A percentile compares a stretch with the other conserved stretches of the same genome.
phyloP scores from a whole-genome alignment of 37 sponge, comb jelly and placozoan species.

The Bolinopsis microptera region DNA sequence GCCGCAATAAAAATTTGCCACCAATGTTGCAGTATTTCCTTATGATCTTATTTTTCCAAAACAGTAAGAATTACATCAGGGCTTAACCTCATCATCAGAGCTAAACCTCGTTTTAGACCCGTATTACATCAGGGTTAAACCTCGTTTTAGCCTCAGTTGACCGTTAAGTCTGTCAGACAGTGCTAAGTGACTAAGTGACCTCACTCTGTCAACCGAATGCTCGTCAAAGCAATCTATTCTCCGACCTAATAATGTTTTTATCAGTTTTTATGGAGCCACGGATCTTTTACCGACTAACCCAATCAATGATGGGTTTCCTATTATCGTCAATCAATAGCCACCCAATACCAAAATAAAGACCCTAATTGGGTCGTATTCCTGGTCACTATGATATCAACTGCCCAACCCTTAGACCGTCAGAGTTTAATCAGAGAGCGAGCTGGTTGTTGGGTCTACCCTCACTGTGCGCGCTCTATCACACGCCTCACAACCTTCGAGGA shows the following conservation, averaged over 20 bases:
- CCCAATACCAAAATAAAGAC: no score
- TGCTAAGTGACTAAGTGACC: not conserved
- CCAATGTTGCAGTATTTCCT: no score
- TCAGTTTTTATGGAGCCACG: not conserved
- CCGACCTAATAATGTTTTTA: not conserved
- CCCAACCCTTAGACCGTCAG: not conserved
- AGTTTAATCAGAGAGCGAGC: not conserved
- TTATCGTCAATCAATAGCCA: not conserved
- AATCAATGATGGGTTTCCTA: not conserved
- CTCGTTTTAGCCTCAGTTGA: not conserved
- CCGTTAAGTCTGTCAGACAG: not conserved
- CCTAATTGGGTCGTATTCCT: not conserved
- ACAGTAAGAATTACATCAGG: no score
- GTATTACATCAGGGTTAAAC: not conserved
- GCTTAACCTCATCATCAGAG: no score
- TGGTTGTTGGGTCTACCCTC: not conserved
- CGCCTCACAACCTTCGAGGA: not conserved
- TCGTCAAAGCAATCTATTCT: constrained; percentile 5
- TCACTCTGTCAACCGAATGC: constrained; percentile 4
- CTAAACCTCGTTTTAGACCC: no score
- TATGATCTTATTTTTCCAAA: no score
- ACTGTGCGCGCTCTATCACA: not conserved
- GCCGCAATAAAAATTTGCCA: no score
- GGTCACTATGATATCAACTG: not conserved
- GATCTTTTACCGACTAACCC: constrained; percentile 55